Evolutionary conservation across 2,797 vertebrate genomes (phyloP), one percentile per base, ranked within the genome.

Genomic region (Melanotaenia nigrans): DNA sequence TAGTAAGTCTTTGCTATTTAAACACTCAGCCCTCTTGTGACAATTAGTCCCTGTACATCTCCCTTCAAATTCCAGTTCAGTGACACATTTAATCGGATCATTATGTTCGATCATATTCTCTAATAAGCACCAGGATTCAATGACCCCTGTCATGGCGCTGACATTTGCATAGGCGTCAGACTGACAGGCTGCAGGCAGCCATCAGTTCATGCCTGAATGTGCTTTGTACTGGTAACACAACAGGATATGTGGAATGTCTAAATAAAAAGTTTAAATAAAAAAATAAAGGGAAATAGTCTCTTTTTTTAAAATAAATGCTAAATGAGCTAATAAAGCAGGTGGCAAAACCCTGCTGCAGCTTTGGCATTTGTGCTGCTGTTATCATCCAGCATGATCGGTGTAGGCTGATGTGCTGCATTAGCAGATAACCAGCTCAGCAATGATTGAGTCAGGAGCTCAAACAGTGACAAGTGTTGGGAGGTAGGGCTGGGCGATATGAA

Each of bases 41-140:
- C 68, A 65, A 38, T 51, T 14, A 55, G 54, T 73, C 28, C 62
- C 18, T 24, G 51, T 61, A 25, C 47, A 59, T 74, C 77, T 57
- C 54, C 51, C 45, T 16, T 59, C 47, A 73, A 61, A 59, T 7
- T 14, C 54, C 65, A 49, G 47, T 12, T 78, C 20, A 6, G 25
- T 82, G 56, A 77, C 5, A 36, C 72, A 70, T 84, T 79, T 88
- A 3, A 77, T 45, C 22, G 30, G 40, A 70, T 85, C 82, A 79
- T 90, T 87, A 82, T 57, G 35, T 64, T 71, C 36, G 0, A 59
- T 68, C 81, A 75, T 86, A 81, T 8, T 68, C 61, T 67, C 69
- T 75, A 78, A 83, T 85, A 82, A 88, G 86, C 72, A 77, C 78
- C 4, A 1, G 77, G 68, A 60, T 78, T 71, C 88, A 88, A 88